Percentiles rank a stretch among this genome's conserved stretches.
These are phyloP conservation scores for Argyrosomus regius DNA, from an alignment of 2,797 vertebrate species.

Conservation along the genomic window DNA sequence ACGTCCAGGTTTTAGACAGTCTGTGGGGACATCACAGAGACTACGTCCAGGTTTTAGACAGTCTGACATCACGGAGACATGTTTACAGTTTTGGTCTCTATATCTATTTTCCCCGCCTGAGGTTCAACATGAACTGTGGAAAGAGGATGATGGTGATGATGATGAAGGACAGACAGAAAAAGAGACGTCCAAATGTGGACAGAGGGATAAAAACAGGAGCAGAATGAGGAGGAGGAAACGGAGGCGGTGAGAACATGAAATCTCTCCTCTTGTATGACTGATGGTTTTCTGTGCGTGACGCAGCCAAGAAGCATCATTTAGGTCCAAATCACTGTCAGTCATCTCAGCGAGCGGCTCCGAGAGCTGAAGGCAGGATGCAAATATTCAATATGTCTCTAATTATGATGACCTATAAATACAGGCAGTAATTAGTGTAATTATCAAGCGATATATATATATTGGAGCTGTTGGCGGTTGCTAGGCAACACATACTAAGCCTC, in stretches of 20 bases:
- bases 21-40: no score
- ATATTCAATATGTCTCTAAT: background rate
- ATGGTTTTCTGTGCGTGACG: background rate
- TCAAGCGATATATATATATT: background rate
- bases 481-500: background rate
- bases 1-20: no score
- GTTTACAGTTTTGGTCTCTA: no score
- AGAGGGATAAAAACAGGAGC: background rate
- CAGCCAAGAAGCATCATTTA: background rate
- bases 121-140: no score
- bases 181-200: background rate
- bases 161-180: background rate
- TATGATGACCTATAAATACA: background rate
- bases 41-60: no score
- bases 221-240: conserved; percentile 7
- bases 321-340: background rate
- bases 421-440: background rate
- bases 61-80: no score
- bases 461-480: background rate
- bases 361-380: background rate
- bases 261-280: background rate
- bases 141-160: no score
- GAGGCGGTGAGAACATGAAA: conserved; percentile 16
- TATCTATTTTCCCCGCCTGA: no score
- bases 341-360: background rate